Evolutionary conservation across 1,140 invertebrate species (phyloP).

Genomic region (Pteromalus puparum): DNA sequence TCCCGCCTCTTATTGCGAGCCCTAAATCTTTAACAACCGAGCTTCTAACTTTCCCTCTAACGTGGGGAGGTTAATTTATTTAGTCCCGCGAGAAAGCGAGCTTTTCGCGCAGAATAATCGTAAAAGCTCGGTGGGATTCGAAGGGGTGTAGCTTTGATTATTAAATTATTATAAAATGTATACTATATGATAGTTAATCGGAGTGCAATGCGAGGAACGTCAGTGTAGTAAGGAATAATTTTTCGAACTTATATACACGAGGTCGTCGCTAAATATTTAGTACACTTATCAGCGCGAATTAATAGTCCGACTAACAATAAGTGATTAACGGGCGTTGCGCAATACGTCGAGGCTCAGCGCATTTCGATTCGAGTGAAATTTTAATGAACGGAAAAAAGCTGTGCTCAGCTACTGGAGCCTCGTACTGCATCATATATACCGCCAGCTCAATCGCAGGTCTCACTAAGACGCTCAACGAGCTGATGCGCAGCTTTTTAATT

Average conservation of each 20-base stretch:
- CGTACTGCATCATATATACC: too few relatives aligned
- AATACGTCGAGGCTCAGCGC: background rate
- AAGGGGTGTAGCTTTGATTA: background rate
- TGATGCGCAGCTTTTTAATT: background rate
- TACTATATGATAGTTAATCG: too few relatives aligned
- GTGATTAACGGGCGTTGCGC: background rate
- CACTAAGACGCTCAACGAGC: background rate
- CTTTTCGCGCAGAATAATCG: background rate
- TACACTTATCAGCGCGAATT: background rate
- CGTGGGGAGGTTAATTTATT: conserved; percentile 22
- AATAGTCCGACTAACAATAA: background rate
- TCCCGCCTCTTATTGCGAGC: background rate
- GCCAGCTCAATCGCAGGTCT: background rate
- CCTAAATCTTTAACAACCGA: conserved; percentile 30
- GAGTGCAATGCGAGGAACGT: too few relatives aligned
- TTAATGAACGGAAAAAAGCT: background rate
- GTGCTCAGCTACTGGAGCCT: background rate
- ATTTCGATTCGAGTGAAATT: background rate
- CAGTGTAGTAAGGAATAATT: too few relatives aligned
- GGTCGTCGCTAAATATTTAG: too few relatives aligned
- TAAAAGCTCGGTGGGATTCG: background rate
- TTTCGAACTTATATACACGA: too few relatives aligned
- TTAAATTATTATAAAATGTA: background rate
- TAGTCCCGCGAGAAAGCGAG: background rate
- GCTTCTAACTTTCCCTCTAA: conserved; percentile 6